These are phyloP conservation scores for Sylvietta virens DNA, from an alignment of 2,113 vertebrate genomes.

Conservation along the genomic window DNA sequence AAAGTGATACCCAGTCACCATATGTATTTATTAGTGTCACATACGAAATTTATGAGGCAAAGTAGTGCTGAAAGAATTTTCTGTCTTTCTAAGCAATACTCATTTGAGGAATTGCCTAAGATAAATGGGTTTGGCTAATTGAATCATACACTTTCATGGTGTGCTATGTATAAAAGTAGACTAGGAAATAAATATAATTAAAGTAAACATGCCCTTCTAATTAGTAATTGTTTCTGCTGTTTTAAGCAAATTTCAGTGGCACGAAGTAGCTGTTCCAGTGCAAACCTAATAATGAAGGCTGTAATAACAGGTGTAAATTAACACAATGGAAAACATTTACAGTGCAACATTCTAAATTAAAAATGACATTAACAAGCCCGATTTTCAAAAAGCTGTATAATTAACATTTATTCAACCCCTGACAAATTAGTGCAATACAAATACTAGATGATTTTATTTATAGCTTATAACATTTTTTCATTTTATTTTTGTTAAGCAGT, in stretches of 20 bases:
- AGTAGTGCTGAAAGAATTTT: conserved; percentile 46
- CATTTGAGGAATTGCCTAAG: conserved; percentile 71
- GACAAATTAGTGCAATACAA: conserved; percentile 55
- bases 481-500: conserved; percentile 53
- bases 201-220: conserved; percentile 79
- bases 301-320: conserved; percentile 82
- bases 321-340: conserved; percentile 78
- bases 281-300: conserved; percentile 76
- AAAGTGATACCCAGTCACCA: conserved; percentile 7
- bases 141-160: conserved; percentile 76
- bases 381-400: conserved; percentile 75
- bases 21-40: conserved; percentile 50
- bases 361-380: conserved; percentile 77
- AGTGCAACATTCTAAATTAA: conserved; percentile 76
- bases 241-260: conserved; percentile 79
- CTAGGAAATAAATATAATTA: conserved; percentile 81
- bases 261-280: conserved; percentile 70
- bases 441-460: conserved; percentile 67
- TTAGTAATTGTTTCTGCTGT: conserved; percentile 81
- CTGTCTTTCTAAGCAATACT: conserved; percentile 60
- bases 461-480: conserved; percentile 46
- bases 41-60: conserved; percentile 58
- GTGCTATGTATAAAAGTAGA: conserved; percentile 72
- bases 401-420: conserved; percentile 74
- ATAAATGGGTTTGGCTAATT: conserved; percentile 77